These are phyloP conservation scores for Papilio xuthus DNA, from an alignment of 1,140 invertebrate genomes.

Conservation along the genomic window DNA sequence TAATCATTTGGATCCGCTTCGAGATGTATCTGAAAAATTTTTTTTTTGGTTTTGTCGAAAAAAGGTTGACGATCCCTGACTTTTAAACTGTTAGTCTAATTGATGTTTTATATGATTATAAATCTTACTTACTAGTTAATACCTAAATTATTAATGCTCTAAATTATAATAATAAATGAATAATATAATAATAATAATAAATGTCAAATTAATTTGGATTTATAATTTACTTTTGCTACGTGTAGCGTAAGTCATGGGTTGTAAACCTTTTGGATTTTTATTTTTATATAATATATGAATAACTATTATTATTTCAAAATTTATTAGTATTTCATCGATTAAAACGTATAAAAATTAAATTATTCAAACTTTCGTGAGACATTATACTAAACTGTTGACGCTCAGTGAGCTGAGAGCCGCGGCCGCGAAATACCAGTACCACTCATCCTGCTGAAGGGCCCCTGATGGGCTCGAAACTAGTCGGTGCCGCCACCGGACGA, in stretches of 20 bases:
- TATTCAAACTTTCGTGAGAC: too few relatives aligned
- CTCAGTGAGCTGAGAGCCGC: too few relatives aligned
- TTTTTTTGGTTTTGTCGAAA: not conserved
- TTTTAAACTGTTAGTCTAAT: not conserved
- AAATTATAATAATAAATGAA: not conserved
- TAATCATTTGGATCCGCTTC: conserved; percentile 85
- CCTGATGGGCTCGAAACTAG: too few relatives aligned
- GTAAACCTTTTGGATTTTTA: not conserved
- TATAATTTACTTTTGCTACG: not conserved
- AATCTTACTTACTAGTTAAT: not conserved
- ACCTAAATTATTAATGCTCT: not conserved
- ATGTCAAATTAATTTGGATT: not conserved
- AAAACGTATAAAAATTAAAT: not conserved
- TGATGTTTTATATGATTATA: not conserved
- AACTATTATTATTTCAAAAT: too few relatives aligned
- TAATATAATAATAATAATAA: not conserved
- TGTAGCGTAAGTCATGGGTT: not conserved
- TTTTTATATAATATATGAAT: too few relatives aligned
- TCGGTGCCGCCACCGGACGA: too few relatives aligned
- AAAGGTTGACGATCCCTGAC: not conserved
- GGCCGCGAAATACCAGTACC: too few relatives aligned
- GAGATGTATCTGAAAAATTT: conserved; percentile 82
- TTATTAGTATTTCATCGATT: not conserved
- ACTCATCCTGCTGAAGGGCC: too few relatives aligned
- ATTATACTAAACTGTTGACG: too few relatives aligned